Base-by-base conservation (phyloP, 1,140 invertebrate genomes). In the Onthophagus taurus region DNA sequence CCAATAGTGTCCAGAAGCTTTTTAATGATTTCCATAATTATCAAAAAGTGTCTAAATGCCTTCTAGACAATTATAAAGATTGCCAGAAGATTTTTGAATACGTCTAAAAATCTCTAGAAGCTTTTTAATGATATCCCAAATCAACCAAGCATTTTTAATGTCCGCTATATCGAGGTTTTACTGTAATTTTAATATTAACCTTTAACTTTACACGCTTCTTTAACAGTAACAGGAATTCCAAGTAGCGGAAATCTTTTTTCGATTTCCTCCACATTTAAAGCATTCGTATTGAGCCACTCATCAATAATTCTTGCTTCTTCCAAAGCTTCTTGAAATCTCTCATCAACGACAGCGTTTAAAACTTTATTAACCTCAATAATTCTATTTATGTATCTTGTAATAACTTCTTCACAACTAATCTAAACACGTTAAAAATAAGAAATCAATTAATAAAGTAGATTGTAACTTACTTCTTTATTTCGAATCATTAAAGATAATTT, bases 281-380 rank as follows among this genome's bases (percentile, higher is more conserved):
- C 24, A 53, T 60, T 52, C 48, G 44, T 20, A 13, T 42, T 55
- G 0, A 81, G 60, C 2, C 69, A 57, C 5, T 69, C 58, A 64
- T 94, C 90, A 12, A 85, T 72, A 49, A 69, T 61, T 47, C 69
- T 67, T 0, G 90, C 89, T 54, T 91, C 84, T 48, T 78, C 63
- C 5, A 92, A 59, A 1, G 89, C 89, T 17, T 75, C 77, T 9
- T 78, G 72, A 59, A 77, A 86, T 58, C 87, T 61, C 53, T 85
- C 74, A 55, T 89, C 85, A 0, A 89, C 84, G 1, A 93, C 72
- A 18, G 85, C 80, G 69, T 93, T 93, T 21, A 92, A 55, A 16
- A 83, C 66, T 7, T 69, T 68, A 64, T 93, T 89, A 0, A 91
- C 80, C 65, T 81, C 72, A 56, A 81, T 77, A 33, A 90, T 89